phyloP scores from a whole-genome alignment of 2,888 invertebrate species.

The Alloplasta piceator region DNA sequence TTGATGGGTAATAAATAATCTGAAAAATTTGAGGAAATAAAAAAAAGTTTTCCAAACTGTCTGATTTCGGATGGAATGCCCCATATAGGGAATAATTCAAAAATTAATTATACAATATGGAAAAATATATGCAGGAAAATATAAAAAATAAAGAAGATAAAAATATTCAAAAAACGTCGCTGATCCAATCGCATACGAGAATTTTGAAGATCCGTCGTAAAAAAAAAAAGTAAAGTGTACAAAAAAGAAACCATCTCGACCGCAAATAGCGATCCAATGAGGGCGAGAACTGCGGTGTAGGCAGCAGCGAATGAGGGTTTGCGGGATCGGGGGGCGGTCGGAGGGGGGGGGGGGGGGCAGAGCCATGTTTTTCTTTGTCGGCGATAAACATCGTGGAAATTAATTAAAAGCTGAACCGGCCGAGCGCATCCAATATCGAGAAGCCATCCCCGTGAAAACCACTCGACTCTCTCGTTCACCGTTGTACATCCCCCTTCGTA shows the following conservation, averaged over 20 bases:
- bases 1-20: too few species aligned
- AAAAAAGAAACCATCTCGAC: slow-evolving; percentile 4
- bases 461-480: slow-evolving; percentile 54
- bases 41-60: too few species aligned
- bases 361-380: slow-evolving; percentile 62
- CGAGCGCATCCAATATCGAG: slow-evolving; percentile 66
- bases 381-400: slow-evolving; percentile 65
- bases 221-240: neutral
- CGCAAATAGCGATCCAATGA: neutral
- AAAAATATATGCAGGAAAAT: too few species aligned
- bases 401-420: slow-evolving; percentile 65
- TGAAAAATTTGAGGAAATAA: too few species aligned
- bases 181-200: too few species aligned
- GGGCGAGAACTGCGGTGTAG: neutral
- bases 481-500: slow-evolving; percentile 33
- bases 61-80: too few species aligned
- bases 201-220: too few species aligned
- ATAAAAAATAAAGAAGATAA: too few species aligned
- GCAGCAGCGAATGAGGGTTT: slow-evolving; percentile 11
- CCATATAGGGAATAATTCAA: too few species aligned
- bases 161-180: too few species aligned
- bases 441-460: slow-evolving; percentile 62
- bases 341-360: slow-evolving; percentile 19
- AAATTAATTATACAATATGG: too few species aligned
- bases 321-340: slow-evolving; percentile 12